Evolutionary conservation across 2,113 vertebrate genomes (phyloP).

Genomic region (Lota lota): DNA sequence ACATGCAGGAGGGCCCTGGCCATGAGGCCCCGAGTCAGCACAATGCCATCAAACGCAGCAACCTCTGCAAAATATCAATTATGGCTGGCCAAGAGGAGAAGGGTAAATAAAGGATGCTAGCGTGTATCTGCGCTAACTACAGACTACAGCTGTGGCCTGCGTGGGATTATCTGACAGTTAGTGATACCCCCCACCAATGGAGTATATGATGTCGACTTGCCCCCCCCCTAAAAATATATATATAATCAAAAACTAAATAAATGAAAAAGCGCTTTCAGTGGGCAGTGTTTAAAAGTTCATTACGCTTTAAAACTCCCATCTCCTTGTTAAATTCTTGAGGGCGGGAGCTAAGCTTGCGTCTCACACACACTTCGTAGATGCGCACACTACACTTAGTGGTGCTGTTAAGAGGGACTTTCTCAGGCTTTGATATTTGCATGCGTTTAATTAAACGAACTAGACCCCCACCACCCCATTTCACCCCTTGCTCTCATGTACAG

Average conservation of each 20-base stretch:
- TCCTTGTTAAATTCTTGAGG: constrained; percentile 42
- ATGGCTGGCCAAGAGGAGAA: constrained; percentile 64
- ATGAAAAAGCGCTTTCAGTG: constrained; percentile 3
- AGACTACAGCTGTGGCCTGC: constrained; percentile 67
- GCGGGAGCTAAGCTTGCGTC: constrained; percentile 34
- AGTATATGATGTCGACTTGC: not conserved
- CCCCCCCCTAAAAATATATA: constrained; percentile 23
- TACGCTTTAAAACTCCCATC: constrained; percentile 9
- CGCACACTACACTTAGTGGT: constrained; percentile 64
- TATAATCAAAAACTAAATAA: too few species aligned
- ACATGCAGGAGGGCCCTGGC: constrained; percentile 48
- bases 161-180: constrained; percentile 37
- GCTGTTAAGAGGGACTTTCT: constrained; percentile 67
- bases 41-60: constrained; percentile 55
- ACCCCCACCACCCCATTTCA: constrained; percentile 28
- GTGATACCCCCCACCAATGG: not conserved
- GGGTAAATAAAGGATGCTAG: constrained; percentile 61
- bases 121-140: constrained; percentile 64
- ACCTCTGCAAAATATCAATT: constrained; percentile 61
- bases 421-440: constrained; percentile 70
- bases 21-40: constrained; percentile 61
- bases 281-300: constrained; percentile 16
- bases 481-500: constrained; percentile 38
- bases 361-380: constrained; percentile 49
- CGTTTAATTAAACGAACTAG: constrained; percentile 59